These are phyloP conservation scores for Megaleporinus macrocephalus DNA, from an alignment of 2,113 vertebrate species.

Conservation along the genomic window DNA sequence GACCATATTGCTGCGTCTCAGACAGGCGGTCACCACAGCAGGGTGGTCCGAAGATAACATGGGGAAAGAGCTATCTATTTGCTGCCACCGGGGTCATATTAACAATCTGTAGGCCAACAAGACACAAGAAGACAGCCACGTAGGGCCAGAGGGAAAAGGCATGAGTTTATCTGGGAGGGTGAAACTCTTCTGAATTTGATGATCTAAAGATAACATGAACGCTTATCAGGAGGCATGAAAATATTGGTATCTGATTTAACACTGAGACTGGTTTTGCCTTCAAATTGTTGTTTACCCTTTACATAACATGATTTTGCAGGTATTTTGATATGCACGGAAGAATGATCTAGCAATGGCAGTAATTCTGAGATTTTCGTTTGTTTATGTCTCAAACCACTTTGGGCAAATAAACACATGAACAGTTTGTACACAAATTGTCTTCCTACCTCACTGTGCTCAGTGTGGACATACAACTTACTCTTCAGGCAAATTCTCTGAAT, in stretches of 20 bases:
- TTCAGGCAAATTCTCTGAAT: no score
- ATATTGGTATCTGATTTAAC: neutral
- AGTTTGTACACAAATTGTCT: no score
- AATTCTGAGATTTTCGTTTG: no score
- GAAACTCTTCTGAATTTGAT: neutral
- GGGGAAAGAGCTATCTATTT: constrained; percentile 43
- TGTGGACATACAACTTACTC: no score
- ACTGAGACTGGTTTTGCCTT: no score
- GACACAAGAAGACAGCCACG: constrained; percentile 35
- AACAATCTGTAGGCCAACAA: constrained; percentile 46
- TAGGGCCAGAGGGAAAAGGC: constrained; percentile 4
- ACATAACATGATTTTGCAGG: no score
- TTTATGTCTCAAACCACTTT: no score
- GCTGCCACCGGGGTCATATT: constrained; percentile 44
- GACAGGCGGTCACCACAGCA: constrained; percentile 47
- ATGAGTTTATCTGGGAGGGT: neutral
- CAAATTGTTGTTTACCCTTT: no score
- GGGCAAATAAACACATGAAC: no score
- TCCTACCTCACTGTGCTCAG: no score
- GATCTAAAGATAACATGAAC: neutral
- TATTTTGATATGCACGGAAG: no score
- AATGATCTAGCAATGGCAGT: no score
- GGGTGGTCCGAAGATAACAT: constrained; percentile 50
- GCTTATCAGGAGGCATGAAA: neutral
- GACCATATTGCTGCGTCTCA: constrained; percentile 37